These are phyloP conservation scores for Oegoconia quadripuncta DNA, from an alignment of 2,888 invertebrate species.

Conservation along the genomic window DNA sequence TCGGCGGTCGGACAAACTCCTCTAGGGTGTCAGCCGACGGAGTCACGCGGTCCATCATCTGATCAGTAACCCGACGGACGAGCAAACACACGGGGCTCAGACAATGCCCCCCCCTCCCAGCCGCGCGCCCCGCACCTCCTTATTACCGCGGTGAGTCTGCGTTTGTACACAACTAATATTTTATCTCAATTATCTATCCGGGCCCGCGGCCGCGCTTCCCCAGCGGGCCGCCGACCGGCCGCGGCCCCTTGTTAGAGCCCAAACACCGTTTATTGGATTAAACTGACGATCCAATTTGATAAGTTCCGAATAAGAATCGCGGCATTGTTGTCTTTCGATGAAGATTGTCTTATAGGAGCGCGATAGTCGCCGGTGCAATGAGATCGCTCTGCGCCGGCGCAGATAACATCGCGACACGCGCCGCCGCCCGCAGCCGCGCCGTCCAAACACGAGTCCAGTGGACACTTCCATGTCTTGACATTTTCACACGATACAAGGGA, in stretches of 20 bases:
- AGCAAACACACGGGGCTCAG: too few relatives aligned
- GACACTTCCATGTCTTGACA: too few relatives aligned
- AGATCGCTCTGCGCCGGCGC: background rate
- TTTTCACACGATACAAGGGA: too few relatives aligned
- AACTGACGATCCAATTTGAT: conserved; percentile 15
- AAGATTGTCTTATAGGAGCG: conserved; percentile 6
- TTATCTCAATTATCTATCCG: conserved; percentile 17
- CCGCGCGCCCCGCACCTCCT: conserved; percentile 7
- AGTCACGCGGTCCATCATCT: too few relatives aligned
- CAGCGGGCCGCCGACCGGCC: background rate
- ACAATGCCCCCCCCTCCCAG: conserved; percentile 4
- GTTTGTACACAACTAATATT: conserved; percentile 24
- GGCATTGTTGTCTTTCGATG: conserved; percentile 2
- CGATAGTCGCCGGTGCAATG: background rate
- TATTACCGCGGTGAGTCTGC: conserved; percentile 23
- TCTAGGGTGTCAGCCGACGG: too few relatives aligned
- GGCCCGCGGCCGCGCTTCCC: background rate
- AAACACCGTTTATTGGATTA: conserved; percentile 10
- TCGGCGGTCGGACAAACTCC: too few relatives aligned
- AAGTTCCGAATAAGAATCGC: conserved; percentile 6
- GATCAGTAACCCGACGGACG: too few relatives aligned
- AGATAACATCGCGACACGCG: too few relatives aligned
- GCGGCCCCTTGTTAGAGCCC: background rate
- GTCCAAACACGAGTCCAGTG: too few relatives aligned
- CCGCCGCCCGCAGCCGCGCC: background rate